phyloP scores from a whole-genome alignment of 1,140 invertebrate genomes.

The Teleogryllus occipitalis region DNA sequence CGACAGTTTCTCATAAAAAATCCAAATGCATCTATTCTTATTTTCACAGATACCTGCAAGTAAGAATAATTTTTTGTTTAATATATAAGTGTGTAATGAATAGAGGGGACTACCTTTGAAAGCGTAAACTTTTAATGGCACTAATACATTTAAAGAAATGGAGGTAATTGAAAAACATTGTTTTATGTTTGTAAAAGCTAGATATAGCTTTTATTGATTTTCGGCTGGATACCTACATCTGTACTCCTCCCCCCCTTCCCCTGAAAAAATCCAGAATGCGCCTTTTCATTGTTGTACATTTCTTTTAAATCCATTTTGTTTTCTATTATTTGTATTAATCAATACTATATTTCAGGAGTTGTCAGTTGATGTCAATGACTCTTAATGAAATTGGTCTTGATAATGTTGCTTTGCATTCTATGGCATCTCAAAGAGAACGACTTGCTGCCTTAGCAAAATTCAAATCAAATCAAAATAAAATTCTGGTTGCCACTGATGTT shows the following conservation, averaged over 20 bases:
- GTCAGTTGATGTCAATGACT: slow-evolving; percentile 76
- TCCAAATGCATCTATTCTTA: slow-evolving; percentile 73
- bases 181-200: too few relatives aligned
- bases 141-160: too few relatives aligned
- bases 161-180: too few relatives aligned
- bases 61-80: slow-evolving; percentile 38
- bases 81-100: slow-evolving; percentile 10
- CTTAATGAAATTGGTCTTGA: slow-evolving; percentile 77
- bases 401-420: slow-evolving; percentile 79
- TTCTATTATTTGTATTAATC: too few relatives aligned
- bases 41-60: slow-evolving; percentile 94
- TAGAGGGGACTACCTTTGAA: too few relatives aligned
- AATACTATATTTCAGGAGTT: slow-evolving; percentile 49
- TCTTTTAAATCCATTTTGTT: too few relatives aligned
- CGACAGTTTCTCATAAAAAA: slow-evolving; percentile 64
- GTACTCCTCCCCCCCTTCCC: too few relatives aligned
- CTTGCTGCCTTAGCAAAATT: slow-evolving; percentile 72
- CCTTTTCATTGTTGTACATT: too few relatives aligned
- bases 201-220: too few relatives aligned
- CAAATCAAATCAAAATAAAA: slow-evolving; percentile 73
- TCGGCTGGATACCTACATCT: too few relatives aligned
- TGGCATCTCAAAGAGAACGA: slow-evolving; percentile 74
- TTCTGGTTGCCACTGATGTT: slow-evolving; percentile 93
- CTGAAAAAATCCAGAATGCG: too few relatives aligned
- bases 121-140: too few relatives aligned